These are phyloP conservation scores for Dryobotodes eremita DNA, from an alignment of 2,888 invertebrate genomes.

Conservation along the genomic window DNA sequence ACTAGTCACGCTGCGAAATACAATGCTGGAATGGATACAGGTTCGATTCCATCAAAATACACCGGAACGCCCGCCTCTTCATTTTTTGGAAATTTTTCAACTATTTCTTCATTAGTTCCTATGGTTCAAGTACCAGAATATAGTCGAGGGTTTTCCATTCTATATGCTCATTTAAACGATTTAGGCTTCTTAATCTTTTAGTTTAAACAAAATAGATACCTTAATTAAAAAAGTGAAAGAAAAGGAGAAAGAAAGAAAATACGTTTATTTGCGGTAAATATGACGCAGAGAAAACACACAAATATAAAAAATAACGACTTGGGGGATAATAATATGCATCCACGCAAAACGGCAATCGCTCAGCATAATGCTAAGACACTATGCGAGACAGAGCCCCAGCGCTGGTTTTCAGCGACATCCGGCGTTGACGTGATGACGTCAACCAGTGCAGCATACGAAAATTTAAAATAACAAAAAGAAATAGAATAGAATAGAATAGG, in stretches of 20 bases:
- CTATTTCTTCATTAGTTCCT: too few relatives aligned
- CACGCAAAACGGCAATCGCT: background rate
- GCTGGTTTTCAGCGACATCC: background rate
- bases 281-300: too few relatives aligned
- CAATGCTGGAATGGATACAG: background rate
- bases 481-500: too few relatives aligned
- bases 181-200: background rate
- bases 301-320: too few relatives aligned
- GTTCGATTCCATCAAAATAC: background rate
- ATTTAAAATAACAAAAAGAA: too few relatives aligned
- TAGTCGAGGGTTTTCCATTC: background rate
- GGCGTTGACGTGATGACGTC: background rate
- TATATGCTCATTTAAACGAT: background rate
- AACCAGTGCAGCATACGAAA: background rate
- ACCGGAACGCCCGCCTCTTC: background rate
- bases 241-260: too few relatives aligned
- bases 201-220: background rate
- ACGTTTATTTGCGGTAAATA: too few relatives aligned
- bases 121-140: too few relatives aligned
- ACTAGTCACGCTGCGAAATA: background rate
- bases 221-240: too few relatives aligned
- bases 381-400: background rate
- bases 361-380: background rate
- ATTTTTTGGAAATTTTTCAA: background rate
- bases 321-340: too few relatives aligned